Conservation (phyloP, 2,888 invertebrate species). For the Archips crataeganus region DNA sequence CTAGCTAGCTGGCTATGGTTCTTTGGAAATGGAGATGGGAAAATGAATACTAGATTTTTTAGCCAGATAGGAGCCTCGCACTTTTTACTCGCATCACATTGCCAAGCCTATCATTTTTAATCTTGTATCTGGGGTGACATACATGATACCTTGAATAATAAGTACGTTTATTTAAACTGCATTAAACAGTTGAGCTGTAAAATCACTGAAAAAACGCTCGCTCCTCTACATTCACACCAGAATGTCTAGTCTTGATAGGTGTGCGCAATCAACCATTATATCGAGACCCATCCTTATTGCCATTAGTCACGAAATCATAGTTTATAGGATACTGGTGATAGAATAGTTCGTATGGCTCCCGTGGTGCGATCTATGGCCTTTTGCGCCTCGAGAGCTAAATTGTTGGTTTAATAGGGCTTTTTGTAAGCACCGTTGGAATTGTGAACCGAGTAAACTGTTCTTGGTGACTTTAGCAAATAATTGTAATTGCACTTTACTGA, state of each 20-base stretch:
- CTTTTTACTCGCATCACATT: too few relatives aligned
- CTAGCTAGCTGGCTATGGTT: too few relatives aligned
- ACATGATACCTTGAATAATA: neutral
- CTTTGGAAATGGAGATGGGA: too few relatives aligned
- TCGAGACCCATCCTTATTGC: slow-evolving; percentile 45
- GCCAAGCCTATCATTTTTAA: too few relatives aligned
- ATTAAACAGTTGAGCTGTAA: neutral
- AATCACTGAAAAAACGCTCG: slow-evolving; percentile 12
- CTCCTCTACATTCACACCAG: slow-evolving; percentile 34
- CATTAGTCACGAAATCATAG: slow-evolving; percentile 38
- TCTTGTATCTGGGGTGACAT: too few relatives aligned
- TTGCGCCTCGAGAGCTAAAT: slow-evolving; percentile 71
- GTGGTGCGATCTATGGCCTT: slow-evolving; percentile 80
- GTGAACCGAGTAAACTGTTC: slow-evolving; percentile 54
- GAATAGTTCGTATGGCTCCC: slow-evolving; percentile 66
- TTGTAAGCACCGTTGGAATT: slow-evolving; percentile 71
- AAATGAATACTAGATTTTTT: too few relatives aligned
- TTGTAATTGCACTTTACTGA: neutral
- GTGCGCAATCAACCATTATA: slow-evolving; percentile 56
- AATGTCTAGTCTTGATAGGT: slow-evolving; percentile 49
- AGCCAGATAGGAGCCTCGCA: too few relatives aligned
- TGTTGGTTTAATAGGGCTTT: slow-evolving; percentile 83
- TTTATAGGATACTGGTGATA: slow-evolving; percentile 50
- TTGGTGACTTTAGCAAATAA: neutral
- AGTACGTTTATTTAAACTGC: neutral